Evolutionary conservation across 2,888 invertebrate genomes (phyloP).

Genomic region (Himalopsyche kuldschensis): DNA sequence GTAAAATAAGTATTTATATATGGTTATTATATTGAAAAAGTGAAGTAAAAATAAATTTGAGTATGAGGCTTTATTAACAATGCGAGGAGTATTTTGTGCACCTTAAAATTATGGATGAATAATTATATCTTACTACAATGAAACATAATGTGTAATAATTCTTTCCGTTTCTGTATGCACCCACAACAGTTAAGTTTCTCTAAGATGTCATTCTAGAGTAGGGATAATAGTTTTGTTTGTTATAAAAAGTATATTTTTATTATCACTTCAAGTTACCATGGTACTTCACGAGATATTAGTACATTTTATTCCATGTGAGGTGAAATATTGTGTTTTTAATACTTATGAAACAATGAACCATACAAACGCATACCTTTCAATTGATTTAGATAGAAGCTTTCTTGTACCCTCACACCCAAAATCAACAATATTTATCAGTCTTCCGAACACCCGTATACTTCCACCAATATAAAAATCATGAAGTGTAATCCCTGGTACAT

Average conservation of each 20-base stretch:
- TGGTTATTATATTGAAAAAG: too few relatives aligned
- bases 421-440: slow-evolving; percentile 71
- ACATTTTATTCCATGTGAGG: too few relatives aligned
- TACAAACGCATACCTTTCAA: slow-evolving; percentile 67
- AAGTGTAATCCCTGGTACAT: slow-evolving; percentile 65
- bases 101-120: background rate
- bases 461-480: slow-evolving; percentile 76
- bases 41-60: too few relatives aligned
- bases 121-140: background rate
- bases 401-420: slow-evolving; percentile 73
- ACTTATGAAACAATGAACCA: too few relatives aligned
- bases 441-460: slow-evolving; percentile 71
- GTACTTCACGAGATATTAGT: too few relatives aligned
- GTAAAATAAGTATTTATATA: too few relatives aligned
- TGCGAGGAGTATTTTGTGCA: too few relatives aligned
- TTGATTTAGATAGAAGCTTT: slow-evolving; percentile 63
- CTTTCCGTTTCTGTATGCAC: too few relatives aligned
- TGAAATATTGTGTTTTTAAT: background rate
- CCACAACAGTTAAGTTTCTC: too few relatives aligned
- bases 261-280: background rate
- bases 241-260: background rate
- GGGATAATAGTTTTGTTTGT: slow-evolving; percentile 16
- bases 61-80: too few relatives aligned
- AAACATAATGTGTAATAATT: too few relatives aligned
- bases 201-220: background rate